Evolutionary conservation across 2,797 vertebrate genomes (phyloP).

Genomic region (Discoglossus pictus): DNA sequence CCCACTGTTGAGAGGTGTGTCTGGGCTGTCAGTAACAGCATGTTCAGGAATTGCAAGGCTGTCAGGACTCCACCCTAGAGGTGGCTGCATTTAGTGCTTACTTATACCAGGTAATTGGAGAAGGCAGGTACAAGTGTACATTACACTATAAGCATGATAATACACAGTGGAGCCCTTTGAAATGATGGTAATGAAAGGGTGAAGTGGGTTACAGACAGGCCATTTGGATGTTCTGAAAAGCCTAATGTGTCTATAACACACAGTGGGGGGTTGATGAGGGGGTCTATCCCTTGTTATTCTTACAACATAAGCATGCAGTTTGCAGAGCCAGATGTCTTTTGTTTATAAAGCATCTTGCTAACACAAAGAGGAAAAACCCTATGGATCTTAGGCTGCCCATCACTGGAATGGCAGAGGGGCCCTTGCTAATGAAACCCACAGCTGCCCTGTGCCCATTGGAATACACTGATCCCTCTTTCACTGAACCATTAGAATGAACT

Average conservation of each 20-base stretch:
- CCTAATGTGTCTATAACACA: slow-evolving; percentile 16
- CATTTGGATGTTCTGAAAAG: slow-evolving; percentile 3
- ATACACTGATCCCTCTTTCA: slow-evolving; percentile 17
- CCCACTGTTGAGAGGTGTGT: too few relatives aligned
- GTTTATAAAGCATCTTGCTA: slow-evolving; percentile 21
- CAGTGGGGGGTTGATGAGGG: slow-evolving; percentile 22
- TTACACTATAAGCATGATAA: too few relatives aligned
- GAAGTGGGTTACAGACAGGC: background rate
- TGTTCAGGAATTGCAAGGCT: too few relatives aligned
- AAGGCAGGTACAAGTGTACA: too few relatives aligned
- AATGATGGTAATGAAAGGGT: background rate
- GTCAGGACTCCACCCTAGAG: too few relatives aligned
- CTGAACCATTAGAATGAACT: too few relatives aligned
- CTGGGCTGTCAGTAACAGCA: too few relatives aligned
- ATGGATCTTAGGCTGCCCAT: slow-evolving; percentile 22
- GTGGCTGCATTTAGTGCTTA: too few relatives aligned
- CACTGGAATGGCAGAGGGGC: slow-evolving; percentile 1
- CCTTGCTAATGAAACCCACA: slow-evolving; percentile 17
- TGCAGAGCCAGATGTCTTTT: slow-evolving; percentile 40
- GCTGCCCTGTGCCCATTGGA: slow-evolving; percentile 10
- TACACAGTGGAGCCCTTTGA: background rate
- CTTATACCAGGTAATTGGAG: too few relatives aligned
- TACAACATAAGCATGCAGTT: slow-evolving; percentile 26
- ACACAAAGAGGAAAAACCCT: slow-evolving; percentile 21
- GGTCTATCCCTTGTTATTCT: slow-evolving; percentile 23